Conservation (phyloP, 2,113 vertebrate genomes). For the Motacilla tschutschensis region DNA sequence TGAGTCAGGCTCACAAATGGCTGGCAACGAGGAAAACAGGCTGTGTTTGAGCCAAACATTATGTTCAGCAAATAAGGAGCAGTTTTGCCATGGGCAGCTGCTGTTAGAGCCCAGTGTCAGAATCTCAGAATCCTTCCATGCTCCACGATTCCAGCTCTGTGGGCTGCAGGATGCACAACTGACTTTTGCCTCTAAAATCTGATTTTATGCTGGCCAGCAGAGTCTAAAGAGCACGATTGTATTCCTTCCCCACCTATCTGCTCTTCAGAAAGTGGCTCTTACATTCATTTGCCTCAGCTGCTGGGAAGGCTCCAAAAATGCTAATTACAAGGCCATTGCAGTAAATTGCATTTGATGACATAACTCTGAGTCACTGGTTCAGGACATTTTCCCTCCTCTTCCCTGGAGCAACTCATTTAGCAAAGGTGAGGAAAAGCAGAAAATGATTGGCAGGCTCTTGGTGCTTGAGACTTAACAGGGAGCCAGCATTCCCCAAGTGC, state of each 20-base stretch:
- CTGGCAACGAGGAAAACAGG: background rate
- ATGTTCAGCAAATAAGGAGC: slow-evolving; percentile 27
- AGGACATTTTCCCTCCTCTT: background rate
- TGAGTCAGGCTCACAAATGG: slow-evolving; percentile 22
- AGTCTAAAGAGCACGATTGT: background rate
- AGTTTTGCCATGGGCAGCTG: background rate
- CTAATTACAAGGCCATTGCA: background rate
- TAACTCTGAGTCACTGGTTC: background rate
- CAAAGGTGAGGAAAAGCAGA: background rate
- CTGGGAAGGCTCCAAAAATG: background rate
- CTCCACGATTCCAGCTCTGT: accelerated
- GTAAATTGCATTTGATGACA: background rate
- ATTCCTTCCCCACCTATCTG: background rate
- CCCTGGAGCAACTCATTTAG: background rate
- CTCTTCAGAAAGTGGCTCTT: background rate
- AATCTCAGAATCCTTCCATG: background rate
- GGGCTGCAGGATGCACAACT: background rate
- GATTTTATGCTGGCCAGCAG: background rate
- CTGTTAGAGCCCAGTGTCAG: background rate
- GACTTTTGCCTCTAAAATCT: background rate
- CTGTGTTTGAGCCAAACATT: slow-evolving; percentile 23
- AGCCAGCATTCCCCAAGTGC: background rate
- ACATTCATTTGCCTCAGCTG: background rate
- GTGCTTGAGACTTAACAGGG: accelerated
- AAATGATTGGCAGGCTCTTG: background rate